Evolutionary conservation across 2,888 invertebrate genomes (phyloP), one percentile per base, ranked within the genome.

Genomic region (Drosophila paucipuncta): DNA sequence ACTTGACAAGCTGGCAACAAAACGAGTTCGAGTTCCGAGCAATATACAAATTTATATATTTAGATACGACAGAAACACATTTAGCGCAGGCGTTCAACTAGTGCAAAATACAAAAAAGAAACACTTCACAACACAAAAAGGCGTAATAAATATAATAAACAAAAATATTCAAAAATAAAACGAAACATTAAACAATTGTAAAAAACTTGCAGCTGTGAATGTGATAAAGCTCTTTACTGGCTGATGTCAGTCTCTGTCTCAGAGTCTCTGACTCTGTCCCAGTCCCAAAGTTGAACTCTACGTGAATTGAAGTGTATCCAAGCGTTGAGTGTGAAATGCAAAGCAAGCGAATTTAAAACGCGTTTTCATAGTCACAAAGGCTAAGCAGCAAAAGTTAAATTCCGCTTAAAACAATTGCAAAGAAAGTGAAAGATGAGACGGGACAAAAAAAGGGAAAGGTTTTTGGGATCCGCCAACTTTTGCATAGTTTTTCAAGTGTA

Each of bases 361-460:
- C 64, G 75, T 50, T 70, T 59, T 59, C 5, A 25, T 52, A 70
- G 84, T 84, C 78, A 71, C 67, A 74, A 70, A 76, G 77, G 86
- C 89, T 86, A 75, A 75, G 76, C 87, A 78, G 76, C 78, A 73
- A 77, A 77, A 82, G 83, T 64, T 54, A 54, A 81, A 62, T 68
- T 68, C 62, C 65, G 25, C 37, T 54, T 47, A 71, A 74, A 64
- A 76, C 83, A 83, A 84, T 75, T 90, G 83, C 58, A 74, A 85
- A 82, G 91, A 91, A 89, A 89, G 91, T 89, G 91, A 90, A 89
- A 89, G 80, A 87, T 54, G 63, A 74, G 37, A 49, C 54, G 72
- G 65, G 59, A 58, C 55, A 25, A 50, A 60, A 25, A 86, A 85
- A 89, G 82, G 79, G 79, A 86, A 90, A 86, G 91, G 78, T 70